Evolutionary conservation across 2,113 vertebrate genomes (phyloP).

Genomic region (Dryoscopus gambensis): DNA sequence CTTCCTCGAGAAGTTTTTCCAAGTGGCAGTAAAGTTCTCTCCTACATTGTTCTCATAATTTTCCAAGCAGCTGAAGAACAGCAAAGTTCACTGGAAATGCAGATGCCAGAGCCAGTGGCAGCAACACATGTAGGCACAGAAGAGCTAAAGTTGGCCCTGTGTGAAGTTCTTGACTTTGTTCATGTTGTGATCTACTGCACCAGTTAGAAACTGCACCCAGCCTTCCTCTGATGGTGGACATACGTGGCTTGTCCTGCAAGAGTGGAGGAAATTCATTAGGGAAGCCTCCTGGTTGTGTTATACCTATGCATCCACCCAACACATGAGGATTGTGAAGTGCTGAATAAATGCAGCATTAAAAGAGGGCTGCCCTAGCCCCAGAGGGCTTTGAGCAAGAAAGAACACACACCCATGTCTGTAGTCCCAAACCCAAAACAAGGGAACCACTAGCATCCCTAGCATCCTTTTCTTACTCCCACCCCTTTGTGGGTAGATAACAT

Average conservation of each 20-base stretch:
- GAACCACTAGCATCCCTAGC: not conserved
- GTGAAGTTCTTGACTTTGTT: constrained; percentile 83
- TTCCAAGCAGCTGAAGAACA: not conserved
- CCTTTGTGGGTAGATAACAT: not conserved
- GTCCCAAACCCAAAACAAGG: not conserved
- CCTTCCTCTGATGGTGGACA: constrained; percentile 81
- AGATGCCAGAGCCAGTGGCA: not conserved
- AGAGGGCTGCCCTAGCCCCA: not conserved
- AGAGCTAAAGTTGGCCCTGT: constrained; percentile 66
- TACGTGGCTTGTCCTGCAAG: constrained; percentile 83
- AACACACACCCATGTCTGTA: not conserved
- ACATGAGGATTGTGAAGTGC: not conserved
- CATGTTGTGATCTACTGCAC: constrained; percentile 87
- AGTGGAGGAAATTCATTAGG: constrained; percentile 26
- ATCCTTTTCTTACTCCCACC: not conserved
- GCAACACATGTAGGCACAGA: not conserved
- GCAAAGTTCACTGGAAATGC: not conserved
- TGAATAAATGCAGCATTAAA: not conserved
- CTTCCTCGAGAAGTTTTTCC: not conserved
- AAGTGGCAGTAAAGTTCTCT: not conserved
- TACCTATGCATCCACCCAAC: not conserved
- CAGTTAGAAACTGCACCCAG: constrained; percentile 87
- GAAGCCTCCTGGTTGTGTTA: not conserved
- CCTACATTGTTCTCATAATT: not conserved
- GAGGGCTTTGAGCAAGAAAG: not conserved